These are phyloP conservation scores for Nomia melanderi DNA, from an alignment of 1,140 invertebrate genomes.

Conservation along the genomic window DNA sequence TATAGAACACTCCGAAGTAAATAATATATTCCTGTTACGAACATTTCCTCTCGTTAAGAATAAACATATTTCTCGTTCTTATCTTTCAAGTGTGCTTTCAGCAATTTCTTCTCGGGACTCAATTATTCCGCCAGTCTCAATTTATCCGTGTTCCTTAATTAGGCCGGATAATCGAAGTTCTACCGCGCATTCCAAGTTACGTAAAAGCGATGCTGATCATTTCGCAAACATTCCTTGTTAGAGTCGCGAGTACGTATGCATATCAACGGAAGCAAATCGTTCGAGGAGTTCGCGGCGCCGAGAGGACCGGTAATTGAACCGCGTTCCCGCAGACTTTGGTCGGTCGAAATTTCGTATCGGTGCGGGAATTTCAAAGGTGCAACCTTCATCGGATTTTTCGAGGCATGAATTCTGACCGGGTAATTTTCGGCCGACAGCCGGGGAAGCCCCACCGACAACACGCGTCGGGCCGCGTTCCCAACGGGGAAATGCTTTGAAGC, in stretches of 20 bases:
- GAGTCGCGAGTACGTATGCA: not conserved
- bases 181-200: not conserved
- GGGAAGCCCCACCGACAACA: slow-evolving; percentile 10
- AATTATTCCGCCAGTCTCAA: too few species aligned
- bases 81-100: too few species aligned
- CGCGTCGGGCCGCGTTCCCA: not conserved
- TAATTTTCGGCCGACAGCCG: slow-evolving; percentile 22
- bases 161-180: too few species aligned
- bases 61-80: too few species aligned
- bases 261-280: not conserved
- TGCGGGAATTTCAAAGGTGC: slow-evolving; percentile 8
- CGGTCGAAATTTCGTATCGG: slow-evolving; percentile 10
- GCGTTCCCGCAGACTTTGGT: not conserved
- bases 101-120: too few species aligned
- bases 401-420: slow-evolving; percentile 37
- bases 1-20: too few species aligned
- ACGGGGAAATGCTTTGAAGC: slow-evolving; percentile 4
- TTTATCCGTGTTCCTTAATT: too few species aligned
- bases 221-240: not conserved
- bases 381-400: slow-evolving; percentile 35
- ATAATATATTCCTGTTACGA: too few species aligned
- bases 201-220: not conserved
- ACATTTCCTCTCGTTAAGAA: too few species aligned
- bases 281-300: too few species aligned
- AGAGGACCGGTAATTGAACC: not conserved